These are phyloP conservation scores for Elephantulus edwardii DNA, from an alignment of 2,113 vertebrate species.

Conservation along the genomic window DNA sequence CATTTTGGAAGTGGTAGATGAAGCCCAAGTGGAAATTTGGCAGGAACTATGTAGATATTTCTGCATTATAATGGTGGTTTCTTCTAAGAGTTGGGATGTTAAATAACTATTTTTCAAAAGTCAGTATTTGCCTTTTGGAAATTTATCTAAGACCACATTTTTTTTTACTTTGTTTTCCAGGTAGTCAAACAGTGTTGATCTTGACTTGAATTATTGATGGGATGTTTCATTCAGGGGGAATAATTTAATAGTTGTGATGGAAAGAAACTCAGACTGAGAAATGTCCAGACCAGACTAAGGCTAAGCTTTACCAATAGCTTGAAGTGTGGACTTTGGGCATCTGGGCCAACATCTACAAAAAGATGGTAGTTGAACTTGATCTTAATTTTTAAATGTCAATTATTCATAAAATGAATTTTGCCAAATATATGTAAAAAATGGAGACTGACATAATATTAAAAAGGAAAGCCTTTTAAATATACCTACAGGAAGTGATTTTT, in stretches of 20 bases:
- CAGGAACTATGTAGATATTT: background rate
- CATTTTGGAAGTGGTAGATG: background rate
- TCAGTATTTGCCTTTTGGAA: background rate
- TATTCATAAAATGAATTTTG: constrained; percentile 23
- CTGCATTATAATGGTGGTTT: background rate
- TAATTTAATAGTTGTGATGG: background rate
- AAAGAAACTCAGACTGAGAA: background rate
- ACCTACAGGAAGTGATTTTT: background rate
- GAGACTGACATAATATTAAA: constrained; percentile 18
- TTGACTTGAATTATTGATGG: background rate
- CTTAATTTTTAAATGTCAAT: constrained; percentile 18
- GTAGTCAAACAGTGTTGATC: background rate
- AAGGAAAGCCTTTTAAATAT: constrained; percentile 19
- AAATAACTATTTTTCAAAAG: background rate
- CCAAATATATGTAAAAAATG: background rate
- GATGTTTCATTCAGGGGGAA: background rate
- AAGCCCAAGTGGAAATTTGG: background rate
- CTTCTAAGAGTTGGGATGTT: background rate
- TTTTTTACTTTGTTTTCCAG: background rate
- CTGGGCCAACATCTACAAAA: background rate
- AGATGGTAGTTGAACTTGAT: background rate
- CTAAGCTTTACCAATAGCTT: background rate
- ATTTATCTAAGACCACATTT: background rate
- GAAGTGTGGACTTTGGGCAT: background rate
- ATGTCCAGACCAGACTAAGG: background rate